These are phyloP conservation scores for Holotrichia oblita DNA, from an alignment of 1,140 invertebrate genomes.

Conservation along the genomic window DNA sequence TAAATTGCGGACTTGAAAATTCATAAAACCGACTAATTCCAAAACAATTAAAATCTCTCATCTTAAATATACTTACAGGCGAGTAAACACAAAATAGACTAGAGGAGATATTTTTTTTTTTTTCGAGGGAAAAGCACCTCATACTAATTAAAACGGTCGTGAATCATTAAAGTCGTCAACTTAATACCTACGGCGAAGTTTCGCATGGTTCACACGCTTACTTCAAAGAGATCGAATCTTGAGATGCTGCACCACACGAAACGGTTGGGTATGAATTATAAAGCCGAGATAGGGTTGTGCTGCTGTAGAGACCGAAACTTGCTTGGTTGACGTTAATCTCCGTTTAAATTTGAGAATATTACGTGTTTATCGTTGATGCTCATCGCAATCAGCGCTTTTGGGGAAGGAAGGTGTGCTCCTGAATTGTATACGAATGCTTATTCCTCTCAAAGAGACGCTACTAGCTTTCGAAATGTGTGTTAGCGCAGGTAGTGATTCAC, in stretches of 20 bases:
- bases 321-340: not conserved
- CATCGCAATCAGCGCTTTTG: not conserved
- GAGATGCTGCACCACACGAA: not conserved
- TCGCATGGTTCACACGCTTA: not conserved
- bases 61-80: no score
- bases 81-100: no score
- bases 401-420: not conserved
- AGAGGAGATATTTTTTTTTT: no score
- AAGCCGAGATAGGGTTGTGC: slow-evolving; percentile 33
- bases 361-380: slow-evolving; percentile 5
- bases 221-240: slow-evolving; percentile 29
- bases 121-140: not conserved
- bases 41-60: no score
- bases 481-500: no score
- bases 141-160: slow-evolving; percentile 9
- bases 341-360: slow-evolving; percentile 23
- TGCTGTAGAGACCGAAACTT: not conserved
- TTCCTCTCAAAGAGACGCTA: no score
- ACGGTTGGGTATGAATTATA: slow-evolving; percentile 26
- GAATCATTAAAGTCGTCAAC: slow-evolving; percentile 19
- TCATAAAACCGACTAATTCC: no score
- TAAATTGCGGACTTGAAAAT: no score
- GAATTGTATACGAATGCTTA: no score
- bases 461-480: no score
- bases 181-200: slow-evolving; percentile 14